phyloP scores from a whole-genome alignment of 2,888 invertebrate genomes.

The Poecilus cupreus region DNA sequence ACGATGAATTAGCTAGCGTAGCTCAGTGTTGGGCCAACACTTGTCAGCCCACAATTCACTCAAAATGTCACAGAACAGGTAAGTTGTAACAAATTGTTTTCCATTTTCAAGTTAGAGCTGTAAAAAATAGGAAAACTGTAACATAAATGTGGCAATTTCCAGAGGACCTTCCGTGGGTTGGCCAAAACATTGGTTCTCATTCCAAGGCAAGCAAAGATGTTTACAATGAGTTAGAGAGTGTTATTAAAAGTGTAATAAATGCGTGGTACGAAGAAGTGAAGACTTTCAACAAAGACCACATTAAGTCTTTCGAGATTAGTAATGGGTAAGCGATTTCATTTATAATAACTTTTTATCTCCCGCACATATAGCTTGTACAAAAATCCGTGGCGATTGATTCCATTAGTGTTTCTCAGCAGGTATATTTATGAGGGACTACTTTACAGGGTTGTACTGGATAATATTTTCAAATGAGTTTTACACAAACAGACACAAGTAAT shows the following conservation, averaged over 20 bases:
- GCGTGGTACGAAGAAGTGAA: constrained; percentile 49
- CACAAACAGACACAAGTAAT: too few species aligned
- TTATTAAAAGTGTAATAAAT: constrained; percentile 5
- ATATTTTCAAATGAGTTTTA: too few species aligned
- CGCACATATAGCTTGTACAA: too few species aligned
- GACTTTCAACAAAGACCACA: not conserved
- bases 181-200: constrained; percentile 41
- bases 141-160: too few species aligned
- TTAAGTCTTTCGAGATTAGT: not conserved
- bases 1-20: too few species aligned
- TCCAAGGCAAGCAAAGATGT: not conserved
- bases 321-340: not conserved
- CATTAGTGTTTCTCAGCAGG: too few species aligned
- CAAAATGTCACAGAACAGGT: constrained; percentile 69
- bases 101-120: not conserved
- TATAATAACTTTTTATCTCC: too few species aligned
- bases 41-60: constrained; percentile 70
- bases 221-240: constrained; percentile 1
- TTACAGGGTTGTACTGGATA: too few species aligned
- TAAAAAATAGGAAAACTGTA: too few species aligned
- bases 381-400: too few species aligned
- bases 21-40: constrained; percentile 71
- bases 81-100: constrained; percentile 59
- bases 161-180: constrained; percentile 4
- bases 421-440: too few species aligned